A percentile compares a stretch with the other conserved stretches of the same genome.
Conservation (phyloP, 2,797 vertebrate species). For the Atherinosoma microstoma region DNA sequence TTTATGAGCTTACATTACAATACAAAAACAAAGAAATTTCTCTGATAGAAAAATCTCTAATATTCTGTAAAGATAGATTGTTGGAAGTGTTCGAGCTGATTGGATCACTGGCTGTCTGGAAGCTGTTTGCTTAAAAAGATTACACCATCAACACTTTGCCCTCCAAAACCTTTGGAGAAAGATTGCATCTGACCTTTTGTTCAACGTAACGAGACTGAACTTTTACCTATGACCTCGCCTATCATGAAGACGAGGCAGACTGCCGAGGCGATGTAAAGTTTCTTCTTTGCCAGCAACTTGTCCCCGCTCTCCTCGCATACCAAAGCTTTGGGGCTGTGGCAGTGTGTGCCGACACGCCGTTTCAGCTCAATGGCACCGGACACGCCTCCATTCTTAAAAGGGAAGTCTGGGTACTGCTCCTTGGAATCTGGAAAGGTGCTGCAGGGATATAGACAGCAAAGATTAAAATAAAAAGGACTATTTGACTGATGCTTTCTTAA, state of each 20-base stretch:
- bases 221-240: conserved; percentile 92
- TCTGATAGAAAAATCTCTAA: not conserved
- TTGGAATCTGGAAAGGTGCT: conserved; percentile 88
- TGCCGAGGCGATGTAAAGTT: conserved; percentile 89
- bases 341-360: conserved; percentile 74
- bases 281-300: conserved; percentile 86
- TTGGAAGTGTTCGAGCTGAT: not conserved
- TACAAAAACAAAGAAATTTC: not conserved
- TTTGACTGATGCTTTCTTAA: not conserved
- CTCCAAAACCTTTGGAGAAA: not conserved
- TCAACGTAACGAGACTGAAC: not conserved
- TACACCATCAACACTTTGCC: not conserved
- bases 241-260: conserved; percentile 96
- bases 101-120: not conserved
- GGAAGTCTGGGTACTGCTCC: conserved; percentile 68
- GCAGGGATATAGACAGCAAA: conserved; percentile 10
- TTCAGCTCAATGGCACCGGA: conserved; percentile 82
- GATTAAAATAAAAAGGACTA: not conserved
- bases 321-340: conserved; percentile 73
- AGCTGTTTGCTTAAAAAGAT: not conserved
- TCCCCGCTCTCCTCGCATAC: conserved; percentile 69
- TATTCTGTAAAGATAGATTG: not conserved
- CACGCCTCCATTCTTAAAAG: conserved; percentile 76
- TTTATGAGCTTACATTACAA: not conserved
- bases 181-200: not conserved